Base-by-base conservation (phyloP, 2,888 invertebrate genomes). In the Cosmopolites sordidus region DNA sequence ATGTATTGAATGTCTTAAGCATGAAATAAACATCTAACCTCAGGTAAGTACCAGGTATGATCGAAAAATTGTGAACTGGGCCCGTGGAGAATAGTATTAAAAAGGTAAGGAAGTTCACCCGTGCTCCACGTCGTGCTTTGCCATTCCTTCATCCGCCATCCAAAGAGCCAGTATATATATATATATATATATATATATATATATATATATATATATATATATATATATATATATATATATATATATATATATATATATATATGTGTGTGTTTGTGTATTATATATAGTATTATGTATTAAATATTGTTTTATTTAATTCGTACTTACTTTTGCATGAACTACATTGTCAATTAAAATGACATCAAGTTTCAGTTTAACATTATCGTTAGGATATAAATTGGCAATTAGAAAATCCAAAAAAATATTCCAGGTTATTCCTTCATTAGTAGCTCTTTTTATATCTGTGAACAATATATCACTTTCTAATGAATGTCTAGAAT, bases 361-460 rank as follows among this genome's bases (percentile, higher is more conserved):
- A 42, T 48, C 44, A 6, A 71, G 57, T 16, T 55, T 48, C 15
- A 69, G 44, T 18, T 57, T 58, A 33, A 49, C 58, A 4, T 60
- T 45, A 9, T 47, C 39, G 37, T 59, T 59, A 5, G 62, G 57
- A 17, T 60, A 56, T 11, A 67, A 61, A 48, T 69, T 66, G 53
- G 67, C 61, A 14, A 72, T 65, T 15, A 73, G 56, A 58, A 71
- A 72, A 58, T 74, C 70, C 45, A 75, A 58, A 52, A 75, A 66
- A 48, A 73, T 66, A 38, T 68, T 66, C 76, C 75, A 75, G 46
- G 67, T 66, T 15, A 71, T 64, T 51, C 58, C 60, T 2, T 55
- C 45, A 27, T 60, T 60, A 9, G 11, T 12, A 11, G 11, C n/a
- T 54, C 65, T 60, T 22, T 64, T 65, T 12, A 75, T 66, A 58